Evolutionary conservation across 23 tunicate species (phyloP).

Genomic region (Corella eumyota): DNA sequence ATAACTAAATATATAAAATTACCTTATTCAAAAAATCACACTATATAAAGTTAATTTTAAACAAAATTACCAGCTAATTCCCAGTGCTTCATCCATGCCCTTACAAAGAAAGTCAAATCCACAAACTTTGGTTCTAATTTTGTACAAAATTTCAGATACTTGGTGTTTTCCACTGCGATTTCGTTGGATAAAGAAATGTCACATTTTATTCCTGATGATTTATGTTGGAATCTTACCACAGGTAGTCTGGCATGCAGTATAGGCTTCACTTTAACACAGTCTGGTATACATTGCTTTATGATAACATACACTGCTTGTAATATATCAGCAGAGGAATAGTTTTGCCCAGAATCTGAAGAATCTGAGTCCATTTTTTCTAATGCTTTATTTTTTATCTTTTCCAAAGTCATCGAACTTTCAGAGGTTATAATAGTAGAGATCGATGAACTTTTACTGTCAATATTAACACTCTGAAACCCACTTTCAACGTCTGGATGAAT

Average conservation of each 20-base stretch:
- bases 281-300: slow-evolving; percentile 83
- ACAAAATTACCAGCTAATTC: slow-evolving; percentile 59
- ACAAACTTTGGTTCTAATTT: slow-evolving; percentile 11
- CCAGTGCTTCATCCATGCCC: slow-evolving; percentile 87
- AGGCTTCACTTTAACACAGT: slow-evolving; percentile 64
- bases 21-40: background rate
- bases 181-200: slow-evolving; percentile 54
- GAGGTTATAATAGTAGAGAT: no score
- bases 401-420: no score
- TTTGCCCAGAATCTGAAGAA: background rate
- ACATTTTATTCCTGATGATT: slow-evolving; percentile 48
- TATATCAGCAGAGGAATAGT: slow-evolving; percentile 5
- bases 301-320: slow-evolving; percentile 28
- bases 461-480: slow-evolving; percentile 9
- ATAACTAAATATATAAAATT: background rate
- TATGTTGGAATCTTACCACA: slow-evolving; percentile 67
- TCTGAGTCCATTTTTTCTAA: background rate
- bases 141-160: slow-evolving; percentile 16
- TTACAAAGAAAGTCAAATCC: slow-evolving; percentile 26
- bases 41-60: background rate
- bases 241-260: slow-evolving; percentile 47
- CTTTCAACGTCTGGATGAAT: slow-evolving; percentile 22
- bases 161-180: slow-evolving; percentile 53
- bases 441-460: no score
- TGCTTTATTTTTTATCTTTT: no score